Conservation (phyloP, 2,113 vertebrate species). For the Rhabdomys dilectus region DNA sequence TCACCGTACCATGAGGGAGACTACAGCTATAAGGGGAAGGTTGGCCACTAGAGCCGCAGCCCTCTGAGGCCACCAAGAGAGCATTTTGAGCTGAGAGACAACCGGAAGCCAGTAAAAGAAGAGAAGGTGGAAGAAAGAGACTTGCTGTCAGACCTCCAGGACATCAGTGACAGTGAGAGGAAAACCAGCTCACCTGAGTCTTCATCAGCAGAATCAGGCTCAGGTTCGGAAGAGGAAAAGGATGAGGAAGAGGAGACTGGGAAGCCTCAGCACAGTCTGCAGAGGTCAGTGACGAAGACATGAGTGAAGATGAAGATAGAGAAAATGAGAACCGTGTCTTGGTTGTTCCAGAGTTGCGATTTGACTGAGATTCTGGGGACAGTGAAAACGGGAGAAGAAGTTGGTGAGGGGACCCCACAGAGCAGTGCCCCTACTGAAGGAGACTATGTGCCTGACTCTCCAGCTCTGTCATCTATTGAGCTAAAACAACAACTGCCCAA, state of each 20-base stretch:
- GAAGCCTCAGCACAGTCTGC: constrained; percentile 93
- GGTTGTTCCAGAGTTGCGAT: constrained; percentile 95
- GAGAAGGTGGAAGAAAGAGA: constrained; percentile 94
- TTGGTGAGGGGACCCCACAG: constrained; percentile 90
- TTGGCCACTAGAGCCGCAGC: constrained; percentile 94
- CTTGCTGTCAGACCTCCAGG: constrained; percentile 95
- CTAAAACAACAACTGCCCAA: constrained; percentile 97
- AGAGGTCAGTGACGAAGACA: constrained; percentile 96
- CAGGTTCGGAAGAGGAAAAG: constrained; percentile 90
- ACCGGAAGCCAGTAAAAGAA: constrained; percentile 92
- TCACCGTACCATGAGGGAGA: too few relatives aligned
- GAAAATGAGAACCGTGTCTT: constrained; percentile 94
- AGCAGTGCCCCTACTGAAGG: constrained; percentile 94
- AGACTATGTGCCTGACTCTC: constrained; percentile 95
- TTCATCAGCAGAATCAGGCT: constrained; percentile 92
- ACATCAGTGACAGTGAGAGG: constrained; percentile 96
- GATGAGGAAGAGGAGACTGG: constrained; percentile 92
- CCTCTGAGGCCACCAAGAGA: constrained; percentile 90
- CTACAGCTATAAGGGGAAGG: constrained; percentile 93
- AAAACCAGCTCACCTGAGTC: constrained; percentile 96
- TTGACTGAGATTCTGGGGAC: constrained; percentile 95
- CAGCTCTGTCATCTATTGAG: constrained; percentile 94
- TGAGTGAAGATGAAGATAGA: constrained; percentile 93
- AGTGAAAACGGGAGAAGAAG: constrained; percentile 90
- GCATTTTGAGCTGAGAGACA: constrained; percentile 90